These are phyloP conservation scores for Tetranychus urticae DNA, from an alignment of 1,140 invertebrate species.

Conservation along the genomic window DNA sequence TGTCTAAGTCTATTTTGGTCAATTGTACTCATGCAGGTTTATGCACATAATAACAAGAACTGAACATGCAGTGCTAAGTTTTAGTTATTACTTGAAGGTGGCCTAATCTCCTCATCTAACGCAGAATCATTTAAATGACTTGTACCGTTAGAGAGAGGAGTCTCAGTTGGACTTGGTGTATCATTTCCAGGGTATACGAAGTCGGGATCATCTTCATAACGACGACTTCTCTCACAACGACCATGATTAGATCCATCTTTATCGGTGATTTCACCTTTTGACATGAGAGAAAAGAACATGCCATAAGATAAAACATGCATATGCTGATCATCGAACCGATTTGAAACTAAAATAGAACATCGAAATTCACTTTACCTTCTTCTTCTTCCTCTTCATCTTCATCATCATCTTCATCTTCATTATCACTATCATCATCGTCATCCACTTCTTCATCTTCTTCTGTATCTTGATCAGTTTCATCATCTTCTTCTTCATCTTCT, in stretches of 20 bases:
- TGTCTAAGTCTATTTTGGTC: too few species aligned
- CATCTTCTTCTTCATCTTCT: not conserved
- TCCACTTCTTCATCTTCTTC: not conserved
- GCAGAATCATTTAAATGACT: not conserved
- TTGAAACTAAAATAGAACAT: not conserved
- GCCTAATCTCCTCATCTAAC: not conserved
- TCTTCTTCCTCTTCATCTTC: not conserved
- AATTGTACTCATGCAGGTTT: too few species aligned
- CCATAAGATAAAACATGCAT: not conserved
- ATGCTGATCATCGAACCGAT: too few species aligned
- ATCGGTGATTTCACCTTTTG: not conserved
- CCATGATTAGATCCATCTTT: not conserved
- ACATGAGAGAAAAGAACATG: not conserved
- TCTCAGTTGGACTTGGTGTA: not conserved
- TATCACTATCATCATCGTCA: not conserved
- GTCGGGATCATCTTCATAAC: not conserved
- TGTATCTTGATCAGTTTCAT: not conserved
- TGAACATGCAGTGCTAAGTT: too few species aligned
- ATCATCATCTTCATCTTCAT: not conserved
- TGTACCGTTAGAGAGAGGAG: not conserved
- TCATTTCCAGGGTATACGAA: not conserved
- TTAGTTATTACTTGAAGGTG: not conserved
- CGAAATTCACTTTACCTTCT: not conserved
- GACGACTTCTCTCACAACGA: too few species aligned
- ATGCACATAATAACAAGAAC: too few species aligned